A percentile compares a stretch with the other conserved stretches of the same genome.
phyloP scores from a whole-genome alignment of 2,113 vertebrate species.

The Larimichthys polyactis region DNA sequence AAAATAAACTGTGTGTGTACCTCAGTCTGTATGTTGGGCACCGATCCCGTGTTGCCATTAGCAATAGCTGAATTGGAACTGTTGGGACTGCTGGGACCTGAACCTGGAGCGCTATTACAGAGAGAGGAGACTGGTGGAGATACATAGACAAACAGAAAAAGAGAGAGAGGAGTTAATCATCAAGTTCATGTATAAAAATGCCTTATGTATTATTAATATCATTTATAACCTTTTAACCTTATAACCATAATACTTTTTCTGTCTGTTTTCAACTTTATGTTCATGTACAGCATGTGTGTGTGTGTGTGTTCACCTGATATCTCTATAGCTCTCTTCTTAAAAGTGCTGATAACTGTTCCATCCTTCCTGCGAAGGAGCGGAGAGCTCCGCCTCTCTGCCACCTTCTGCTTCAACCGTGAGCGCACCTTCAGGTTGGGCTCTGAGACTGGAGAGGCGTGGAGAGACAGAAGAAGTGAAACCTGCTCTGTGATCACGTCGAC shows the following conservation, averaged over 20 bases:
- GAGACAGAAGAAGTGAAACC: conserved; percentile 65
- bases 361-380: conserved; percentile 94
- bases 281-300: too few species aligned
- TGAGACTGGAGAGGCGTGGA: conserved; percentile 83
- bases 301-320: conserved; percentile 72
- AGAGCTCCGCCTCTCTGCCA: conserved; percentile 94
- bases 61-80: conserved; percentile 76
- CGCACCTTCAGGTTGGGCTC: conserved; percentile 98
- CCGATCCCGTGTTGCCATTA: conserved; percentile 78
- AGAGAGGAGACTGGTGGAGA: conserved; percentile 74
- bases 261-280: not conserved
- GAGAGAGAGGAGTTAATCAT: not conserved
- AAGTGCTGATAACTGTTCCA: conserved; percentile 94
- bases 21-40: conserved; percentile 81
- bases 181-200: not conserved
- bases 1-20: conserved; percentile 36
- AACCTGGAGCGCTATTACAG: conserved; percentile 78
- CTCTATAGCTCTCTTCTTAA: conserved; percentile 91
- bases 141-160: conserved; percentile 10
- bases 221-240: not conserved
- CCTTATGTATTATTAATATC: not conserved
- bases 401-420: conserved; percentile 97
- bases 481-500: not conserved
- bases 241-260: not conserved
- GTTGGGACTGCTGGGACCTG: conserved; percentile 81